phyloP scores from a whole-genome alignment of 2,888 invertebrate species.

The Sarcophaga subvicina region DNA sequence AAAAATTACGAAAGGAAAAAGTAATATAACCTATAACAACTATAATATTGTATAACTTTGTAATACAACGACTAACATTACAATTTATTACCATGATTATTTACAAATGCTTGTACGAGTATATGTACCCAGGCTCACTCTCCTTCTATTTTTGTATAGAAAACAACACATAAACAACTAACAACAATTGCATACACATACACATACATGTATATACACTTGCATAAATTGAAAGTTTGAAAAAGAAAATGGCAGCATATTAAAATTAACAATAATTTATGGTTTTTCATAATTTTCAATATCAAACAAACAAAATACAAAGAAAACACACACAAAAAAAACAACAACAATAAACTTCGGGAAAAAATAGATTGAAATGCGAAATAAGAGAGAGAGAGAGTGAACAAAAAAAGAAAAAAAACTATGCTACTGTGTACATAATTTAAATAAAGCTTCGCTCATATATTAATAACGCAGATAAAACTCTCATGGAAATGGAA shows the following conservation, averaged over 20 bases:
- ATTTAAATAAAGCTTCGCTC: not conserved
- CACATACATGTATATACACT: slow-evolving; percentile 7
- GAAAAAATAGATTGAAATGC: too few relatives aligned
- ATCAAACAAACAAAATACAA: slow-evolving; percentile 20
- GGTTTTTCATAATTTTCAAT: slow-evolving; percentile 62
- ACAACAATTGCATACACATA: slow-evolving; percentile 10
- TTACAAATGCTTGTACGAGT: slow-evolving; percentile 8
- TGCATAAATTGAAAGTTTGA: slow-evolving; percentile 18
- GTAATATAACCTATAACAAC: slow-evolving; percentile 23
- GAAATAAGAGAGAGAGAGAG: too few relatives aligned
- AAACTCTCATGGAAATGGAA: not conserved
- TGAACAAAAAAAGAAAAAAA: slow-evolving; percentile 9
- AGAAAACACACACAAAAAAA: not conserved
- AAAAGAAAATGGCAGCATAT: slow-evolving; percentile 62
- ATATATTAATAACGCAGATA: not conserved
- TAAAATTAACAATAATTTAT: slow-evolving; percentile 69
- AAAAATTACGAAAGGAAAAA: slow-evolving; percentile 11
- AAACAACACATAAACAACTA: too few relatives aligned
- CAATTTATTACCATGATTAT: slow-evolving; percentile 67
- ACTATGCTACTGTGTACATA: not conserved
- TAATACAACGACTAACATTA: slow-evolving; percentile 50
- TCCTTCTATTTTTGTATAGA: not conserved
- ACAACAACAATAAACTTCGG: not conserved
- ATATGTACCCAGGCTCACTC: not conserved
- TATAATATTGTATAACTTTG: slow-evolving; percentile 24